Percentiles rank a stretch among this genome's conserved stretches.
Evolutionary conservation across 2,113 vertebrate species (phyloP).

Genomic region (Platycercus adscitus): DNA sequence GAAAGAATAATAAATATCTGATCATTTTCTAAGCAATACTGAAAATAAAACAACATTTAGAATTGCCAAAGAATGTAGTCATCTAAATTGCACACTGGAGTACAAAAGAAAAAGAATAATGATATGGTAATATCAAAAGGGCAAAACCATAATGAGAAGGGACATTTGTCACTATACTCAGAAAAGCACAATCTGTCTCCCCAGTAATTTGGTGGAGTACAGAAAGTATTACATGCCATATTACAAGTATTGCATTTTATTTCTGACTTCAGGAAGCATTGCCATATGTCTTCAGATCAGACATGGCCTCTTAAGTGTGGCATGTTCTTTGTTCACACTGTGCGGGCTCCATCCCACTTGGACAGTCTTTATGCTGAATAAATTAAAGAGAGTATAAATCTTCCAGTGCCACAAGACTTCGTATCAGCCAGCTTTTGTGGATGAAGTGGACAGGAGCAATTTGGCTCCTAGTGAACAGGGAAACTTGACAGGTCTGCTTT

Average conservation of each 20-base stretch:
- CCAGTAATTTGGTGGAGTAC: conserved; percentile 65
- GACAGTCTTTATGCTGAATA: conserved; percentile 1
- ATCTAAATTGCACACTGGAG: conserved; percentile 14
- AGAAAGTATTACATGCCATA: conserved; percentile 67
- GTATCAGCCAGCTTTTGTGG: conserved; percentile 21
- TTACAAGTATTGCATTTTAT: conserved; percentile 61
- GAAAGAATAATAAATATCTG: background rate
- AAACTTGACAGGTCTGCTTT: conserved; percentile 39
- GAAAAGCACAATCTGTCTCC: conserved; percentile 66
- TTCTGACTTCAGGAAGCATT: conserved; percentile 67
- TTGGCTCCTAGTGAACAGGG: background rate
- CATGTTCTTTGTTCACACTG: conserved; percentile 36
- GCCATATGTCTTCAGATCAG: conserved; percentile 70
- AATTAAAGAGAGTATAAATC: conserved; percentile 26
- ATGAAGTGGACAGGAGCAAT: conserved; percentile 33
- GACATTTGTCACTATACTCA: conserved; percentile 65
- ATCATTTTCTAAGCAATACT: conserved; percentile 17
- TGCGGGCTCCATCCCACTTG: background rate
- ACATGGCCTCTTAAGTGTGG: conserved; percentile 65
- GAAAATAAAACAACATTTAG: conserved; percentile 41
- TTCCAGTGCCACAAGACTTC: background rate
- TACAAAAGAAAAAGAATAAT: conserved; percentile 54
- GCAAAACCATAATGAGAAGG: conserved; percentile 54
- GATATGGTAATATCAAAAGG: conserved; percentile 56
- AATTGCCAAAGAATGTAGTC: background rate